These are phyloP conservation scores for Lasius platythorax DNA, from an alignment of 2,888 invertebrate species.

Conservation along the genomic window DNA sequence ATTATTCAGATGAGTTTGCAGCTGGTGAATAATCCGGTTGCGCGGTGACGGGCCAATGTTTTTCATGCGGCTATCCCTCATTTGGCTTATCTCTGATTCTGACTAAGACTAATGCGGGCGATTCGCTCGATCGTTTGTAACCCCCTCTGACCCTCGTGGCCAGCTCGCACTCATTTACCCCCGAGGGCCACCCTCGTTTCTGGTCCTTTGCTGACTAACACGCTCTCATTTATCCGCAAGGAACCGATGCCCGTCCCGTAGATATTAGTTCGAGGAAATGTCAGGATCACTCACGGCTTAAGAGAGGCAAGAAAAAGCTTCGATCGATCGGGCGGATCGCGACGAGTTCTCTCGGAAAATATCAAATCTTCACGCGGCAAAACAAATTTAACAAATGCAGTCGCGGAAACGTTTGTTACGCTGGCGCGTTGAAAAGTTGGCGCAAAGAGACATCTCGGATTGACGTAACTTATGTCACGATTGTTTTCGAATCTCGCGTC, in stretches of 20 bases:
- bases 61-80: conserved; percentile 79
- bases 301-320: neutral
- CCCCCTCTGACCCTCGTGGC: conserved; percentile 68
- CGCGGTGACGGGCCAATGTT: conserved; percentile 70
- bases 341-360: neutral
- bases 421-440: conserved; percentile 33
- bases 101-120: conserved; percentile 83
- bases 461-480: conserved; percentile 57
- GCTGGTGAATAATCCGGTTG: conserved; percentile 70
- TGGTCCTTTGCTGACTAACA: conserved; percentile 74
- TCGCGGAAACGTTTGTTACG: neutral
- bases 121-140: conserved; percentile 83
- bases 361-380: neutral
- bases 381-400: conserved; percentile 2
- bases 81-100: conserved; percentile 83
- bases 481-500: conserved; percentile 59
- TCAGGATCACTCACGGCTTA: conserved; percentile 59
- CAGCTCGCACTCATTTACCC: conserved; percentile 73
- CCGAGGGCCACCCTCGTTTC: conserved; percentile 71
- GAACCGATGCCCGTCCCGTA: conserved; percentile 73
- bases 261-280: conserved; percentile 68
- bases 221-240: conserved; percentile 74
- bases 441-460: conserved; percentile 33
- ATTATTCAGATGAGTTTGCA: conserved; percentile 70
- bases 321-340: conserved; percentile 10